phyloP scores from a whole-genome alignment of 2,113 vertebrate species.

The Bujurquina vittata region DNA sequence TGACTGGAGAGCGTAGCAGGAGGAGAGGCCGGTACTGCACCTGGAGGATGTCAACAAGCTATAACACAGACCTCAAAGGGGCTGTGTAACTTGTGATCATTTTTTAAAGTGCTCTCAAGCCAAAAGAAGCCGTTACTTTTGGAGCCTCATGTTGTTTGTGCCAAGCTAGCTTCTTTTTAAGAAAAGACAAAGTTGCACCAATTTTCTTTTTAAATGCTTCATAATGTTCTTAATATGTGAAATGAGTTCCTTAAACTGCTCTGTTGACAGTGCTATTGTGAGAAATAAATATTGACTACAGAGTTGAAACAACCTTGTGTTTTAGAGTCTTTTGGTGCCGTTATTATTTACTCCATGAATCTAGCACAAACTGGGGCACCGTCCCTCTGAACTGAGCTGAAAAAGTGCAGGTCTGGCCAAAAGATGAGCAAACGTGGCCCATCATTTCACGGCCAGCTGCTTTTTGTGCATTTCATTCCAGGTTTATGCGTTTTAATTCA shows the following conservation, averaged over 20 bases:
- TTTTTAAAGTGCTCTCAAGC: not conserved
- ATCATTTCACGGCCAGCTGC: conserved; percentile 9
- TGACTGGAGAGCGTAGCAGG: no score
- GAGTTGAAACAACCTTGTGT: not conserved
- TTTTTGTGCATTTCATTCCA: not conserved
- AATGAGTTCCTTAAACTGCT: no score
- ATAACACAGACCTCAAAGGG: not conserved
- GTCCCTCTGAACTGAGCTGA: not conserved
- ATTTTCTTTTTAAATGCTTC: not conserved
- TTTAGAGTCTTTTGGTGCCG: not conserved
- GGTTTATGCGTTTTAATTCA: conserved; percentile 7
- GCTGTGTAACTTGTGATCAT: accelerated
- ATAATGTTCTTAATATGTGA: not conserved
- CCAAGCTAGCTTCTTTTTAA: accelerated
- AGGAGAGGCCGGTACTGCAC: no score
- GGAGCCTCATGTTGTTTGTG: accelerated
- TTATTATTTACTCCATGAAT: not conserved
- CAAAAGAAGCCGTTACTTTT: no score
- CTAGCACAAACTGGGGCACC: not conserved
- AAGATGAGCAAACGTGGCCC: conserved; percentile 30
- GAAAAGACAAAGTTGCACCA: not conserved
- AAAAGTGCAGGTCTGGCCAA: conserved; percentile 16
- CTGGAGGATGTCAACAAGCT: no score
- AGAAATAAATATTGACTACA: not conserved
- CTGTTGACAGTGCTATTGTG: not conserved